Evolutionary conservation across 2,113 vertebrate genomes (phyloP).

Genomic region (Protobothrops mucrosquamatus): DNA sequence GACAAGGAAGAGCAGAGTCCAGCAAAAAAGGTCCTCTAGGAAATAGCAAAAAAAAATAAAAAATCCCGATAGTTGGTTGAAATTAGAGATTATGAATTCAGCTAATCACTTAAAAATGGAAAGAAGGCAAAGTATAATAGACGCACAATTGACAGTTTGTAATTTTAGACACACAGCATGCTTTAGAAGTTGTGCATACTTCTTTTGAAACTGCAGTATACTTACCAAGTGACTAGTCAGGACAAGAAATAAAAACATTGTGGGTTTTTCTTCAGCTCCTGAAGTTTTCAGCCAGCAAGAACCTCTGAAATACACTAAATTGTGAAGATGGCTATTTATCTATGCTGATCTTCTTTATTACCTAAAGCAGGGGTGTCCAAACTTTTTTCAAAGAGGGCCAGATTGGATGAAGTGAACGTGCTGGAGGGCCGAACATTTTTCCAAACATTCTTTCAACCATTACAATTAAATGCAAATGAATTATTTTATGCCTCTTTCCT

Average conservation of each 20-base stretch:
- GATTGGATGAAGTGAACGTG: too few species aligned
- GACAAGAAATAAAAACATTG: not conserved
- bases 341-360: not conserved
- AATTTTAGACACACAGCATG: not conserved
- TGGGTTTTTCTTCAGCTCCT: not conserved
- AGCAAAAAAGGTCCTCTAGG: conserved; percentile 81
- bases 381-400: too few species aligned
- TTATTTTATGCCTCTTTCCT: too few species aligned
- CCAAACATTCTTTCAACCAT: too few species aligned
- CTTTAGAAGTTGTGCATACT: not conserved
- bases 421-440: too few species aligned
- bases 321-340: not conserved
- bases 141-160: not conserved
- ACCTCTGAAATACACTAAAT: too few species aligned
- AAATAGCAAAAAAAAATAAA: not conserved
- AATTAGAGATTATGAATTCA: not conserved
- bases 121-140: not conserved
- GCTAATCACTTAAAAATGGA: not conserved
- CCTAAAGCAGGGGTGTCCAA: too few species aligned
- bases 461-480: too few species aligned
- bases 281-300: not conserved
- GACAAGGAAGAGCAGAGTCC: conserved; percentile 80
- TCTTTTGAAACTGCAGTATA: not conserved
- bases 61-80: not conserved
- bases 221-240: not conserved